Evolutionary conservation across 1,140 invertebrate genomes (phyloP).

Genomic region (Drosophila bocki): DNA sequence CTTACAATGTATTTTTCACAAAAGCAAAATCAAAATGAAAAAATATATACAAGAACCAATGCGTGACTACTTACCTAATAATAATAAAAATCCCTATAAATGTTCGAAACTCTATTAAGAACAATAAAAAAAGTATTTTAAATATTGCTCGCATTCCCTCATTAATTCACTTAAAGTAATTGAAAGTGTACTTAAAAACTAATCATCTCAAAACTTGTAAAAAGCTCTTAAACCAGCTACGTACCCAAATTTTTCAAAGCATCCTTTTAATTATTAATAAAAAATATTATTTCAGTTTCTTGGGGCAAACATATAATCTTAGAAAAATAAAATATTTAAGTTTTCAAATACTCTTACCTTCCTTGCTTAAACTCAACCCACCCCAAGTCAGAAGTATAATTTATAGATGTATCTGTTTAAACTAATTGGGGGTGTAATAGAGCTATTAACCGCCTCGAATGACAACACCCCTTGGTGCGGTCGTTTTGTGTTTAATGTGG

Average conservation of each 20-base stretch:
- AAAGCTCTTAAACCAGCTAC: not conserved
- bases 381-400: not conserved
- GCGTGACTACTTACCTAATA: not conserved
- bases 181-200: not conserved
- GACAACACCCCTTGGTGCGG: conserved; percentile 45
- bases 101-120: too few species aligned
- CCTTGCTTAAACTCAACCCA: not conserved
- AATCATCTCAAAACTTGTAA: not conserved
- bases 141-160: not conserved
- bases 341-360: not conserved
- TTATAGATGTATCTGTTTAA: conserved; percentile 29
- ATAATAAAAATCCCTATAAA: not conserved
- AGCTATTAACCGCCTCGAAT: conserved; percentile 58
- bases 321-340: not conserved
- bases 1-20: too few species aligned
- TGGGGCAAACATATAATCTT: not conserved
- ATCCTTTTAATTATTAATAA: not conserved
- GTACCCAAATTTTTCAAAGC: not conserved
- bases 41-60: not conserved
- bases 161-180: not conserved
- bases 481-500: conserved; percentile 53
- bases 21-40: too few species aligned
- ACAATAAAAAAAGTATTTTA: not conserved
- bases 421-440: conserved; percentile 80
- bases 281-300: not conserved